A percentile compares a stretch with the other conserved stretches of the same genome.
These are phyloP conservation scores for Anas acuta DNA, from an alignment of 2,797 vertebrate species.

Conservation along the genomic window DNA sequence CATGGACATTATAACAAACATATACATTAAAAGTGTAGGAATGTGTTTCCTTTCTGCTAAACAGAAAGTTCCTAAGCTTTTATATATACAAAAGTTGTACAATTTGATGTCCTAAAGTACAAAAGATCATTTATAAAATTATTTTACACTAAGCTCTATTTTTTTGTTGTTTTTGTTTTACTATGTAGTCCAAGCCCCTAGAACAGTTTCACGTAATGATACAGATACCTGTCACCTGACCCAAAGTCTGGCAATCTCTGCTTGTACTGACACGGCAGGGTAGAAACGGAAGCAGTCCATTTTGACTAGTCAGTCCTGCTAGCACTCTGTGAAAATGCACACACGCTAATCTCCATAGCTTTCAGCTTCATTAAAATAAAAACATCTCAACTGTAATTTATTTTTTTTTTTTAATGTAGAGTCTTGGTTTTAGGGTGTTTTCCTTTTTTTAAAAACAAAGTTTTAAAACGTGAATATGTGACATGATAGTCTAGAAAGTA, in stretches of 20 bases:
- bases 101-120: conserved; percentile 99
- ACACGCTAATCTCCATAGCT: conserved; percentile 73
- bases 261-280: conserved; percentile 75
- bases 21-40: conserved; percentile 99
- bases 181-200: conserved; percentile 91
- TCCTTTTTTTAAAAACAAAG: conserved; percentile 65
- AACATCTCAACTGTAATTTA: conserved; percentile 29
- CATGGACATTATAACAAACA: conserved; percentile 96
- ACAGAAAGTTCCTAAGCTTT: conserved; percentile 96
- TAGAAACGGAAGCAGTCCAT: conserved; percentile 74
- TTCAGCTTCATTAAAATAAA: conserved; percentile 70
- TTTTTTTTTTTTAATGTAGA: conserved; percentile 64
- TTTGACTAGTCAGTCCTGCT: conserved; percentile 75
- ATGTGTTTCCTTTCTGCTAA: conserved; percentile 98
- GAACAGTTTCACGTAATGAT: conserved; percentile 92
- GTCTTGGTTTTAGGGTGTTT: conserved; percentile 73
- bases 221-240: conserved; percentile 85
- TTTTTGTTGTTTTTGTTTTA: conserved; percentile 73
- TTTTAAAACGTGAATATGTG: conserved; percentile 79
- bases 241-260: conserved; percentile 78
- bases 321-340: conserved; percentile 74
- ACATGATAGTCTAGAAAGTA: conserved; percentile 79
- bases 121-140: conserved; percentile 99
- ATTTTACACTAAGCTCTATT: conserved; percentile 94
- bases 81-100: conserved; percentile 98